Percentiles rank a stretch among this genome's conserved stretches.
These are phyloP conservation scores for Oscarella lobularis DNA, from an alignment of 37 sponge, comb jelly and placozoan genomes.

Conservation along the genomic window DNA sequence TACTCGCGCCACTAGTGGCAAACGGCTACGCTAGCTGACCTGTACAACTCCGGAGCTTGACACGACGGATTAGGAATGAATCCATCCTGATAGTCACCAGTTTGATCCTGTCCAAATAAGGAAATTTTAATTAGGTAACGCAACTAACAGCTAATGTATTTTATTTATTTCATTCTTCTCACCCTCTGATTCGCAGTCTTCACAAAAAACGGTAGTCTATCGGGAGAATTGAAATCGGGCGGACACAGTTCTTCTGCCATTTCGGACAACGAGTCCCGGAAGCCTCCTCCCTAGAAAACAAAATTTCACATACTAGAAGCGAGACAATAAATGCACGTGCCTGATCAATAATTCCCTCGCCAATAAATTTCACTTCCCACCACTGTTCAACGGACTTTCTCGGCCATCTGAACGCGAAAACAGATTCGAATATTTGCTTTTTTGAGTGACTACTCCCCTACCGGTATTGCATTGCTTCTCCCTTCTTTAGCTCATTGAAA, in stretches of 20 bases:
- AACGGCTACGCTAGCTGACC: conserved; percentile 3
- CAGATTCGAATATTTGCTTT: too few relatives aligned
- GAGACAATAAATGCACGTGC: conserved; percentile 1
- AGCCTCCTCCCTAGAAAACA: conserved; percentile 38
- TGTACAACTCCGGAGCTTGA: conserved; percentile 26
- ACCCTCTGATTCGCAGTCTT: conserved; percentile 54
- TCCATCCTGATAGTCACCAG: background rate
- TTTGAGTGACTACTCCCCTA: too few relatives aligned
- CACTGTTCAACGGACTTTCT: conserved; percentile 32
- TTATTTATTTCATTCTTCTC: background rate
- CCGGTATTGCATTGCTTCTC: background rate
- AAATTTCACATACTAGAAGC: background rate
- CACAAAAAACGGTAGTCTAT: conserved; percentile 69
- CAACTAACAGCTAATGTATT: too few relatives aligned
- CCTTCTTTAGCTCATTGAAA: background rate
- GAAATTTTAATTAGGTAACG: too few relatives aligned
- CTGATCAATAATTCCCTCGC: conserved; percentile 87
- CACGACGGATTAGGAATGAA: conserved; percentile 82
- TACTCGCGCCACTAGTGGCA: background rate
- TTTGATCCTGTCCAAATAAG: background rate
- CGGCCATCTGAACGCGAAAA: conserved; percentile 13
- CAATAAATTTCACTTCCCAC: conserved; percentile 88
- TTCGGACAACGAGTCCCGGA: conserved; percentile 73
- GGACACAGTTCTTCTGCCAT: conserved; percentile 89
- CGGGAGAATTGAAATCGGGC: conserved; percentile 18